Evolutionary conservation across 1,140 invertebrate species (phyloP).

Genomic region (Lasaia peninsularis): DNA sequence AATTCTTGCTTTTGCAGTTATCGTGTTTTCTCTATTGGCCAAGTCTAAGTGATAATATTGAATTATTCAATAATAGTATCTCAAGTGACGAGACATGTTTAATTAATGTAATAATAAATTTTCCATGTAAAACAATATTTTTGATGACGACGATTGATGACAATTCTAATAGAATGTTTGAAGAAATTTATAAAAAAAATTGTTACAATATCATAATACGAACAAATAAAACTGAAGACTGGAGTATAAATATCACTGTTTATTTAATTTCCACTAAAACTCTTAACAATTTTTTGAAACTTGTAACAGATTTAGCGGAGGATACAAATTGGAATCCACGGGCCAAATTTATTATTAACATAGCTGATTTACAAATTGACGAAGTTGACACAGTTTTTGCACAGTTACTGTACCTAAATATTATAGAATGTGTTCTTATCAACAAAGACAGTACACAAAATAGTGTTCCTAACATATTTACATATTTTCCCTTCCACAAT

Average conservation of each 20-base stretch:
- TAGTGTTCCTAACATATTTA: conserved; percentile 13
- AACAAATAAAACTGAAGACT: conserved; percentile 11
- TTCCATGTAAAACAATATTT: background rate
- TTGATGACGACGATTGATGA: background rate
- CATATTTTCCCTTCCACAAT: conserved; percentile 22
- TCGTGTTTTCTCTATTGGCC: background rate
- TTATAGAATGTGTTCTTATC: conserved; percentile 20
- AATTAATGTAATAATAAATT: background rate
- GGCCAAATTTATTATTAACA: conserved; percentile 21
- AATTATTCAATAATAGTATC: background rate
- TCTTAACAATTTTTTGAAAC: conserved; percentile 3
- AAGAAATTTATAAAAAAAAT: conserved; percentile 1
- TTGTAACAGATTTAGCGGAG: conserved; percentile 13
- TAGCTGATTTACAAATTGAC: conserved; percentile 14
- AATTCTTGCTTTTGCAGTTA: background rate
- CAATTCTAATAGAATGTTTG: background rate
- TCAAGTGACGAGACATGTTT: background rate
- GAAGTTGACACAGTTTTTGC: conserved; percentile 20
- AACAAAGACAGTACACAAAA: background rate
- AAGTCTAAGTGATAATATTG: background rate
- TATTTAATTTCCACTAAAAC: conserved; percentile 22
- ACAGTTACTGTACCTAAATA: conserved; percentile 17
- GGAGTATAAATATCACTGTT: background rate
- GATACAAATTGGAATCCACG: conserved; percentile 23
- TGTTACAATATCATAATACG: conserved; percentile 16